Base-by-base conservation (phyloP, 2,113 vertebrate genomes). In the Oreochromis niloticus region DNA sequence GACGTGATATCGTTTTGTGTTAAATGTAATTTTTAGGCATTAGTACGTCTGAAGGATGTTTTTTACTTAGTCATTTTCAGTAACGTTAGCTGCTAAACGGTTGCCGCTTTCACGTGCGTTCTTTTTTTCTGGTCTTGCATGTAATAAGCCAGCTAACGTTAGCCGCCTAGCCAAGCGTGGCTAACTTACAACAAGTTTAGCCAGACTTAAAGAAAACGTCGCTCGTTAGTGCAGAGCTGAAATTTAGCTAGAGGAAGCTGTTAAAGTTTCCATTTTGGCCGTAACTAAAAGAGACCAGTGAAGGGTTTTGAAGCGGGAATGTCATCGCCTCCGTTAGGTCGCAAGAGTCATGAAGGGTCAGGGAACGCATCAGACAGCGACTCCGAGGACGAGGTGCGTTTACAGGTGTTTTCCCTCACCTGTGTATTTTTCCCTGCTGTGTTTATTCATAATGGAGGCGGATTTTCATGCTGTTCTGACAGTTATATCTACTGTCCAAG, bases 321-420 rank as follows among this genome's bases (percentile, higher is more conserved):
- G 93, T 89, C 92, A 10, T 32, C 82, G 11, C 30, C 71, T 83
- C 75, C 83, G 7, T 10, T 16, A 3, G 81, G 81, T 27, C 54
- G 8, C n/a, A 84, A 22, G 36, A 91, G 46, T 85, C 59, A 85
- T 57, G 88, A 89, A 17, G 87, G 12, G 9, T 87, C 82, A 7
- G 14, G 75, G 3, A 81, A 71, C 80, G n/a, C 43, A 5, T 82
- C 88, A 3, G 87, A 88, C 16, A 87, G 83, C 79, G 93, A 95
- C 12, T 90, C 94, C 0, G 95, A 95, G n/a, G 89, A 93, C 4
- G 94, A 94, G 92, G 95, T 94, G 17, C 1, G 81, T 78, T 8
- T 19, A 36, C 8, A n/a, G 34, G 3, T 6, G 27, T 54, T 30
- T 10, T 11, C 13, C 6, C 12, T 30, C 24, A 10, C 39, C 36